phyloP scores from a whole-genome alignment of 2,113 vertebrate genomes.

The Laterallus jamaicensis region DNA sequence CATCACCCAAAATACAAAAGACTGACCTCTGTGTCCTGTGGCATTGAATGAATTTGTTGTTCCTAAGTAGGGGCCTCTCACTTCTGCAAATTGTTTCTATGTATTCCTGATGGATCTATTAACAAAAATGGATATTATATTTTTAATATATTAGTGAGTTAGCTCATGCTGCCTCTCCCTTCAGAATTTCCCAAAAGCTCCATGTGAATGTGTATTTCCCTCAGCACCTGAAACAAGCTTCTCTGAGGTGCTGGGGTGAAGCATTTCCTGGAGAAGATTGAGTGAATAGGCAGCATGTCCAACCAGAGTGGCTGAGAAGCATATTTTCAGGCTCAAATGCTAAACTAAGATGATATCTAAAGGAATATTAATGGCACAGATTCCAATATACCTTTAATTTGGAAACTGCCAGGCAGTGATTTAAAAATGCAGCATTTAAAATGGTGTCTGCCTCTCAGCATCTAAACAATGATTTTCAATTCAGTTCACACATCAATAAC shows the following conservation, averaged over 20 bases:
- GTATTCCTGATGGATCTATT: neutral
- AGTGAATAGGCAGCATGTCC: rapidly evolving
- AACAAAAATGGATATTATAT: rapidly evolving
- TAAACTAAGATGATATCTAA: neutral
- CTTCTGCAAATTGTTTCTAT: neutral
- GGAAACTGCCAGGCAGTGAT: neutral
- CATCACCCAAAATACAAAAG: neutral
- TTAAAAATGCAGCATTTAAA: conserved; percentile 8
- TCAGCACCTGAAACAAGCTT: neutral
- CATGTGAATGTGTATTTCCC: neutral
- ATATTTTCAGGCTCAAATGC: neutral
- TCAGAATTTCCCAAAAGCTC: neutral
- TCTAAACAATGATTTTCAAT: conserved; percentile 12
- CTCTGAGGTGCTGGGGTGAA: neutral
- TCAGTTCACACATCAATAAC: neutral
- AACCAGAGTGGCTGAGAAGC: neutral
- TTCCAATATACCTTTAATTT: neutral
- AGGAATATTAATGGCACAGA: neutral
- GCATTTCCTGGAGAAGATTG: neutral
- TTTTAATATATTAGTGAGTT: neutral
- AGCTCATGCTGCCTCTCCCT: rapidly evolving
- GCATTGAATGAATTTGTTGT: neutral
- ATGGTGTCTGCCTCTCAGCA: conserved; percentile 9
- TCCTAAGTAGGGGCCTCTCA: neutral
- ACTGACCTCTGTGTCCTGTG: neutral